A percentile compares a stretch with the other conserved stretches of the same genome.
These are phyloP conservation scores for Anolis carolinensis DNA, from an alignment of 2,113 vertebrate genomes.

Conservation along the genomic window DNA sequence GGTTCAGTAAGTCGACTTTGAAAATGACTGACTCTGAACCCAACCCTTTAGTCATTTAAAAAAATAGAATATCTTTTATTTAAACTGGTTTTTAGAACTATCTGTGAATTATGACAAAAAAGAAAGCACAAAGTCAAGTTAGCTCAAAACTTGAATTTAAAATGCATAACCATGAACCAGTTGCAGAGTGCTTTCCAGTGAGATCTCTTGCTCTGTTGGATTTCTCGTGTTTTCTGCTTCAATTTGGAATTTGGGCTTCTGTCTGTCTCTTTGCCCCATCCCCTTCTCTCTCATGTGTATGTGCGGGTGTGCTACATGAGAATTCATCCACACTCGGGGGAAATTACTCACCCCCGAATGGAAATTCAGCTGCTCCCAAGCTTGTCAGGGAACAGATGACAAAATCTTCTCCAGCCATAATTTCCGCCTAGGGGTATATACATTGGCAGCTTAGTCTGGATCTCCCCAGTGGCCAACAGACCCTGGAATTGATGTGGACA, in stretches of 20 bases:
- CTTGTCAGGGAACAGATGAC: constrained; percentile 2
- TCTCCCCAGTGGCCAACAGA: neutral
- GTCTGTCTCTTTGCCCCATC: neutral
- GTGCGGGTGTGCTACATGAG: neutral
- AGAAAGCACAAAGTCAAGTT: neutral
- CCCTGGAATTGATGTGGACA: neutral
- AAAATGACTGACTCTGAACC: neutral
- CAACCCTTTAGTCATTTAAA: neutral
- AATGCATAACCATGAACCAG: neutral
- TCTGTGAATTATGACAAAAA: neutral
- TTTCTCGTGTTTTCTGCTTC: neutral
- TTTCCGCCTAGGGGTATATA: neutral
- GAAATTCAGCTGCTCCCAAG: neutral
- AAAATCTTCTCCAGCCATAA: neutral
- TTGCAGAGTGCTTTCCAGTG: neutral
- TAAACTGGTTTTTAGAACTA: neutral
- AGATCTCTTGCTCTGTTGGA: neutral
- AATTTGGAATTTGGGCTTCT: neutral
- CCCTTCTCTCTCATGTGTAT: neutral
- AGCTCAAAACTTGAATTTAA: neutral
- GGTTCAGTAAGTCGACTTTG: neutral
- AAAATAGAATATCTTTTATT: neutral
- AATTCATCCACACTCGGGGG: neutral
- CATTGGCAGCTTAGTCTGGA: neutral
- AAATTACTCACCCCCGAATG: neutral